Evolutionary conservation across 2,888 invertebrate species (phyloP), one percentile per base, ranked within the genome.

Genomic region (Meghimatium bilineatum): DNA sequence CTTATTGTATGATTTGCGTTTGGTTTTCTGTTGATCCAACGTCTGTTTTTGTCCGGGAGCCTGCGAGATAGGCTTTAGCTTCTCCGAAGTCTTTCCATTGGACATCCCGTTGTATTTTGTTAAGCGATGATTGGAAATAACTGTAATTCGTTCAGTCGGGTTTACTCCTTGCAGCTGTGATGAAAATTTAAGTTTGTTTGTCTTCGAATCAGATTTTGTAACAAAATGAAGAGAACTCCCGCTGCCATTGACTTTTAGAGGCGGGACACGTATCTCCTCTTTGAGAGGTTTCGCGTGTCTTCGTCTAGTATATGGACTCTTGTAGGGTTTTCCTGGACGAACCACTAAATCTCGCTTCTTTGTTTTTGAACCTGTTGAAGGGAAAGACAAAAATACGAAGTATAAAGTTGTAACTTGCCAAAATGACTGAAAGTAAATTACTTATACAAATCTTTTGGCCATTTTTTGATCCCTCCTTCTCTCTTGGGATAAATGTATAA

Each of bases 291-390:
- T 78, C 12, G 63, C 0, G n/a, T 78, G 78, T 29, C 66, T 36
- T 23, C 78, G 36, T 17, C 38, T 66, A 10, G 36, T 29, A 38
- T 29, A 66, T 38, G 66, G 78, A 29, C 78, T 78, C n/a, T 78
- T 78, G 78, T 78, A 78, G 1, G 78, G 78, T 38, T 78, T 78
- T 8, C 66, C 36, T 36, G 78, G 38, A 17, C 66, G 78, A 78
- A 78, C 44, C 12, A 78, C 78, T 66, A 78, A 78, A 6, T 44
- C 38, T 14, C 66, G 1, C 20, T 23, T 36, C 14, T 66, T 63
- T 66, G 78, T 34, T 36, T 34, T 32, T 56, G 23, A 23, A 23
- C 60, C 75, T 76, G 20, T 56, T 34, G 44, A 8, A 8, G 44
- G 44, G 12, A 12, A n/a, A n/a, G n/a, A 1, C 14, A 0, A 0